A percentile compares a stretch with the other conserved stretches of the same genome.
Evolutionary conservation across 2,113 vertebrate species (phyloP).

Genomic region (Cyphomyrus plagiostoma): DNA sequence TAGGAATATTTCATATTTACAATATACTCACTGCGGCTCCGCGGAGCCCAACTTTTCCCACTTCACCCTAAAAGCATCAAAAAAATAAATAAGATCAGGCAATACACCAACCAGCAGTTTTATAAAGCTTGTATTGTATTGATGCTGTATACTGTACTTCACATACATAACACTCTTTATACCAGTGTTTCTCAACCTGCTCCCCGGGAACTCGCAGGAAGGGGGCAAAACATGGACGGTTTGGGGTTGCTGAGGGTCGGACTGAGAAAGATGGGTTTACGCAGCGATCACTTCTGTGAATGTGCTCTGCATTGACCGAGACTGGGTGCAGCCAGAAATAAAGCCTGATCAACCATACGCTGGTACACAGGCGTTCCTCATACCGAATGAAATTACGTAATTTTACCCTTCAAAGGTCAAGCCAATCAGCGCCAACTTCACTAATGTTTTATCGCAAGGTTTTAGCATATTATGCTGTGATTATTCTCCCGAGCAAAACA

Average conservation of each 20-base stretch:
- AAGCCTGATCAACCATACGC: neutral
- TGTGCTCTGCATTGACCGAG: neutral
- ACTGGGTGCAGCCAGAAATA: neutral
- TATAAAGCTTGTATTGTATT: neutral
- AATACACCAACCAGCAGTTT: neutral
- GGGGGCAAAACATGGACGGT: neutral
- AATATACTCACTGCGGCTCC: conserved; percentile 77
- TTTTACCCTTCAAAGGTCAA: neutral
- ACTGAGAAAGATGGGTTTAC: neutral
- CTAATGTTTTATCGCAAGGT: neutral
- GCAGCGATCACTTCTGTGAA: neutral
- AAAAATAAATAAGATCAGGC: neutral
- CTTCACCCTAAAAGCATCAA: conserved; percentile 75
- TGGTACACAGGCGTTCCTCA: neutral
- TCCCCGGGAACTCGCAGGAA: neutral
- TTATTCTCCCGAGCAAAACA: neutral
- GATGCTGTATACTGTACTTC: neutral
- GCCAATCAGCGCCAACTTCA: neutral
- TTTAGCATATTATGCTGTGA: neutral
- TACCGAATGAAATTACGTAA: neutral
- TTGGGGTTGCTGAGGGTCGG: neutral
- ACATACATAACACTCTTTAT: neutral
- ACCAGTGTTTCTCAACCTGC: neutral
- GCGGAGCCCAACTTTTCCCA: conserved; percentile 76
- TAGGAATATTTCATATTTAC: neutral